phyloP scores from a whole-genome alignment of 35 echinoderm and acorn worm species.

The Eucidaris tribuloides region DNA sequence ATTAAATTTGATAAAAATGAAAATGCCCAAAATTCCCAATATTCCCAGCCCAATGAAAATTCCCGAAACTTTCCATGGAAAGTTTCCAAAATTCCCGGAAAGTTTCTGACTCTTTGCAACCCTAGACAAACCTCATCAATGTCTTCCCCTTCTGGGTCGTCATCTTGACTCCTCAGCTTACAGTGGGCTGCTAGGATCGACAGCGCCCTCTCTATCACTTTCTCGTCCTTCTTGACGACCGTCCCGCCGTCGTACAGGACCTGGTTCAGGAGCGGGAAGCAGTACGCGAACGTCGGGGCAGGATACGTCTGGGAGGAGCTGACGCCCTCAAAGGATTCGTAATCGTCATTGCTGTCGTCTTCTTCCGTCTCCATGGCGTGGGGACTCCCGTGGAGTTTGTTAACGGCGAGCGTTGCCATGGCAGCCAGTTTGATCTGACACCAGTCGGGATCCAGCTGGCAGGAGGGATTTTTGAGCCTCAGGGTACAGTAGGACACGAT shows the following conservation, averaged over 20 bases:
- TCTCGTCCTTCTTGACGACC: slow-evolving; percentile 59
- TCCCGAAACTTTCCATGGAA: no score
- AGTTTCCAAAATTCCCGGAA: no score
- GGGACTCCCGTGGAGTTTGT: slow-evolving; percentile 40
- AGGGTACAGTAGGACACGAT: slow-evolving; percentile 79
- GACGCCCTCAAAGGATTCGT: background rate
- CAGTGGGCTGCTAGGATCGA: slow-evolving; percentile 68
- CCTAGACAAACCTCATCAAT: slow-evolving; percentile 72
- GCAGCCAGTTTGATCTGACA: slow-evolving; percentile 37
- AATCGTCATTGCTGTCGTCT: slow-evolving; percentile 10
- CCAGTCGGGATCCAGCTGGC: slow-evolving; percentile 47
- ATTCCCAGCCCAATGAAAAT: no score
- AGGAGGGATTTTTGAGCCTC: slow-evolving; percentile 52
- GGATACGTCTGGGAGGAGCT: slow-evolving; percentile 17
- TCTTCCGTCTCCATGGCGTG: background rate
- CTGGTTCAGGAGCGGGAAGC: slow-evolving; percentile 66
- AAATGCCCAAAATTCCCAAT: no score
- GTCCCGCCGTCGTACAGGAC: slow-evolving; percentile 61
- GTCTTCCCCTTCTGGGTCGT: slow-evolving; percentile 19
- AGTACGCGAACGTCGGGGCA: slow-evolving; percentile 70
- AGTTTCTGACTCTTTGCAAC: no score
- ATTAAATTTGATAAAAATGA: no score
- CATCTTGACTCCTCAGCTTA: slow-evolving; percentile 33
- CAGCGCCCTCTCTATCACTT: slow-evolving; percentile 54
- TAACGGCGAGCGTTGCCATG: slow-evolving; percentile 46